Conservation (phyloP, 2,797 vertebrate genomes). For the Discoglossus pictus region DNA sequence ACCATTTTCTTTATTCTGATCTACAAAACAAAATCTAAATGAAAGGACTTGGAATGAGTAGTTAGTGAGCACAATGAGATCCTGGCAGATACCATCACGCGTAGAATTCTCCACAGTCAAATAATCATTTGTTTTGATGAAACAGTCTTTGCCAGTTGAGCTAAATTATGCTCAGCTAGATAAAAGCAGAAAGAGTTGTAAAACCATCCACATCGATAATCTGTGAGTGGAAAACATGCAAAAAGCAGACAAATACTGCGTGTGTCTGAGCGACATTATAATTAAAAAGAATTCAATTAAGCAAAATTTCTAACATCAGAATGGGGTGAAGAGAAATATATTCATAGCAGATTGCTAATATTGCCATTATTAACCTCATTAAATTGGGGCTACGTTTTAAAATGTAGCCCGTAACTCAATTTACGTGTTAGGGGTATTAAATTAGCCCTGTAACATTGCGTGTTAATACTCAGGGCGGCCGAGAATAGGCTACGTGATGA, state of each 20-base stretch:
- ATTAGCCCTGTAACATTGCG: too few species aligned
- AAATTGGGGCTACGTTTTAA: too few species aligned
- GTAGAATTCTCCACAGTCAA: constrained; percentile 27
- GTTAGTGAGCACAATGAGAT: neutral
- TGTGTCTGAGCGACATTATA: neutral
- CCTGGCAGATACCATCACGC: constrained; percentile 18
- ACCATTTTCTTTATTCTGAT: constrained; percentile 23
- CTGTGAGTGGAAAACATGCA: constrained; percentile 5
- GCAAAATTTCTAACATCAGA: too few species aligned
- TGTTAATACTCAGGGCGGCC: too few species aligned
- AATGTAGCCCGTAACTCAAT: too few species aligned
- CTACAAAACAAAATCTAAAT: constrained; percentile 26
- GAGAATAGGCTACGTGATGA: too few species aligned
- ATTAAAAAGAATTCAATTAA: too few species aligned
- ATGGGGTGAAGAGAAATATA: too few species aligned
- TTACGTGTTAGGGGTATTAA: too few species aligned
- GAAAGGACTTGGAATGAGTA: constrained; percentile 27
- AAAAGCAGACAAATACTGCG: neutral
- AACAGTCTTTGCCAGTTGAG: constrained; percentile 20
- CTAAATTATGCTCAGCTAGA: constrained; percentile 33
- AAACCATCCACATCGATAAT: neutral
- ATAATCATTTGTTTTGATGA: constrained; percentile 32
- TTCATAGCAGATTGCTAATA: too few species aligned
- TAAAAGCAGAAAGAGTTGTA: constrained; percentile 5
- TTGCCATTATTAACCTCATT: too few species aligned